Evolutionary conservation across 2,113 vertebrate species (phyloP).

Genomic region (Triplophysa rosa): DNA sequence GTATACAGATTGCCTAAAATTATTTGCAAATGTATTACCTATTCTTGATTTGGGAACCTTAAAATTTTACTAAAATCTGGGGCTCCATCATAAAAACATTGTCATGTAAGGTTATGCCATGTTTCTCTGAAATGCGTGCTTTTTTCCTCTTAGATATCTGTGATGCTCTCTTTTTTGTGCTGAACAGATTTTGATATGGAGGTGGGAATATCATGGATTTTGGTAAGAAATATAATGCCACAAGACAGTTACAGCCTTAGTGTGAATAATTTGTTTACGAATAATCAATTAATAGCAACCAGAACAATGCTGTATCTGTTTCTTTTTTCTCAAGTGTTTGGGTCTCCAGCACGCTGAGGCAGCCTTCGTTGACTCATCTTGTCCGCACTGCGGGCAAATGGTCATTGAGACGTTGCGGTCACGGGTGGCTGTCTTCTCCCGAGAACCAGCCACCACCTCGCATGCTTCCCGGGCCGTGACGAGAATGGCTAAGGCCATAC

Average conservation of each 20-base stretch:
- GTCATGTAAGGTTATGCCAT: too few species aligned
- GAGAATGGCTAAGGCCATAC: too few species aligned
- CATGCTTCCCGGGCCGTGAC: too few species aligned
- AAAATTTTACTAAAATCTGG: neutral
- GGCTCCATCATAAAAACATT: too few species aligned
- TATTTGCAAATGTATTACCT: neutral
- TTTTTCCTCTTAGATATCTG: neutral
- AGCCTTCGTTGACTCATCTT: too few species aligned
- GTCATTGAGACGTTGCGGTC: too few species aligned
- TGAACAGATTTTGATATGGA: constrained; percentile 41
- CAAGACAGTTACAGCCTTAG: neutral
- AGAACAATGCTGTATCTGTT: neutral
- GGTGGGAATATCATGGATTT: constrained; percentile 37
- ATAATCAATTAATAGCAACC: neutral
- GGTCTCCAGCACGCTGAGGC: too few species aligned
- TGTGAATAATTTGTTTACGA: neutral
- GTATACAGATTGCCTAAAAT: neutral
- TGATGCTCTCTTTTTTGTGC: neutral
- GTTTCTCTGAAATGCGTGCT: neutral
- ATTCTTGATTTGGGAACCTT: neutral
- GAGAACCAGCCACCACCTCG: too few species aligned
- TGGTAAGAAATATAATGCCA: neutral
- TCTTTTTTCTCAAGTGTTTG: neutral
- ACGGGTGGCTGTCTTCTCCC: too few species aligned
- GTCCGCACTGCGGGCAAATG: too few species aligned